A percentile compares a stretch with the other conserved stretches of the same genome.
Conservation (phyloP, 2,888 invertebrate species). For the Idaea biselata region DNA sequence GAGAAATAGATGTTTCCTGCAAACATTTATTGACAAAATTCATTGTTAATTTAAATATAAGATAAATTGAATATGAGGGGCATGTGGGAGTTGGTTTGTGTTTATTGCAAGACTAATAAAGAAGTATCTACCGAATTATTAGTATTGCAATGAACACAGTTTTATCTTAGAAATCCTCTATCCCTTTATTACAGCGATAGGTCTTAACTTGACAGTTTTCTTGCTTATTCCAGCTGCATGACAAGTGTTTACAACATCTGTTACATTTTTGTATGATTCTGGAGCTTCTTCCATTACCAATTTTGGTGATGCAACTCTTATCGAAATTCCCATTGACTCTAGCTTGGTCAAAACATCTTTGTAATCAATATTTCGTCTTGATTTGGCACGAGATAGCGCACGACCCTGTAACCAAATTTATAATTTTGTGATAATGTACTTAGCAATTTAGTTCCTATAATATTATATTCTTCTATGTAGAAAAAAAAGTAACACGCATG, state of each 20-base stretch:
- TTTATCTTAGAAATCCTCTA: constrained; percentile 58
- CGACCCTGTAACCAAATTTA: constrained; percentile 86
- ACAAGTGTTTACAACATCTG: constrained; percentile 99
- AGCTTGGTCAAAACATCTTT: constrained; percentile 92
- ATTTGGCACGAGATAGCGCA: constrained; percentile 97
- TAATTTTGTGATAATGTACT: constrained; percentile 5
- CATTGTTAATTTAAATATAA: neutral
- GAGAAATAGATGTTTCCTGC: neutral
- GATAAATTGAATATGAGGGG: no score
- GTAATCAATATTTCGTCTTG: constrained; percentile 96
- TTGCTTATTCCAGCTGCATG: constrained; percentile 98
- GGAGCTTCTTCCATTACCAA: constrained; percentile 99
- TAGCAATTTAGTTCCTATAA: no score
- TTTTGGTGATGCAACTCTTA: constrained; percentile 99
- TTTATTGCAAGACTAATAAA: no score
- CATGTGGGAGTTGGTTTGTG: no score
- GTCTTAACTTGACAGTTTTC: constrained; percentile 96
- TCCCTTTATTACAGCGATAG: constrained; percentile 99
- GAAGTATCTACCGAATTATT: neutral
- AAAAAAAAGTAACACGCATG: no score
- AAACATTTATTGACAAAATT: neutral
- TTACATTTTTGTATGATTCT: constrained; percentile 99
- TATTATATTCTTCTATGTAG: no score
- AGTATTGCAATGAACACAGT: neutral
- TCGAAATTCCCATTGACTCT: constrained; percentile 92